Percentiles rank a stretch among this genome's conserved stretches.
phyloP scores from a whole-genome alignment of 2,888 invertebrate species.

The Papilio elwesi region DNA sequence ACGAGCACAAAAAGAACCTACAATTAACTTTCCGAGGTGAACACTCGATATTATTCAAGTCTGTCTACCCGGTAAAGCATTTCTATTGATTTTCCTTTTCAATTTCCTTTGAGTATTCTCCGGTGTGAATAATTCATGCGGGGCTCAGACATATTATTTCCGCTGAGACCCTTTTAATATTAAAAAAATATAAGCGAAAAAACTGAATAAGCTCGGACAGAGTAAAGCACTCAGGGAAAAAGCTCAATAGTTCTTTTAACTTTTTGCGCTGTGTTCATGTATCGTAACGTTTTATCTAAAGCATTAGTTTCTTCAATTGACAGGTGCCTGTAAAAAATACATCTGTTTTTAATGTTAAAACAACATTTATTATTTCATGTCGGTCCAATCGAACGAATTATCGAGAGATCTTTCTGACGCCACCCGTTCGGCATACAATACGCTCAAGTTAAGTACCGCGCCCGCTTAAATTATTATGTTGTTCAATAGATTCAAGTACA shows the following conservation, averaged over 20 bases:
- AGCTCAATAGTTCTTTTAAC: conserved; percentile 16
- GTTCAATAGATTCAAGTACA: conserved; percentile 26
- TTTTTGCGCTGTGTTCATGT: conserved; percentile 6
- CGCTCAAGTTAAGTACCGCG: conserved; percentile 3
- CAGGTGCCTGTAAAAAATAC: conserved; percentile 17
- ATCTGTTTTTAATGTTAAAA: conserved; percentile 10
- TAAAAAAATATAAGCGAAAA: conserved; percentile 57
- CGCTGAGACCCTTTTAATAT: conserved; percentile 60
- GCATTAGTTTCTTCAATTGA: conserved; percentile 11
- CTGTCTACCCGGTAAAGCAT: conserved; percentile 37
- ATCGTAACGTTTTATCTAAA: conserved; percentile 7
- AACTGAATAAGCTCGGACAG: conserved; percentile 23
- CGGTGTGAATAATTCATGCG: conserved; percentile 70
- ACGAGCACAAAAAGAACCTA: conserved; percentile 70
- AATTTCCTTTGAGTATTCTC: conserved; percentile 53
- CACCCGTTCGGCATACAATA: background rate
- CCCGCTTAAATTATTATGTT: conserved; percentile 19
- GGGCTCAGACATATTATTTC: conserved; percentile 66
- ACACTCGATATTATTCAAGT: conserved; percentile 57
- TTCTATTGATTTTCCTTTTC: conserved; percentile 53
- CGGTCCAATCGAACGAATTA: conserved; percentile 7
- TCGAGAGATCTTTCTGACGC: conserved; percentile 5
- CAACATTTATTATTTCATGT: conserved; percentile 12
- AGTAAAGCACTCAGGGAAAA: conserved; percentile 25
- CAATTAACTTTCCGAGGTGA: conserved; percentile 73